Conservation (phyloP, 2,888 invertebrate genomes). For the Hoplodrina ambigua region DNA sequence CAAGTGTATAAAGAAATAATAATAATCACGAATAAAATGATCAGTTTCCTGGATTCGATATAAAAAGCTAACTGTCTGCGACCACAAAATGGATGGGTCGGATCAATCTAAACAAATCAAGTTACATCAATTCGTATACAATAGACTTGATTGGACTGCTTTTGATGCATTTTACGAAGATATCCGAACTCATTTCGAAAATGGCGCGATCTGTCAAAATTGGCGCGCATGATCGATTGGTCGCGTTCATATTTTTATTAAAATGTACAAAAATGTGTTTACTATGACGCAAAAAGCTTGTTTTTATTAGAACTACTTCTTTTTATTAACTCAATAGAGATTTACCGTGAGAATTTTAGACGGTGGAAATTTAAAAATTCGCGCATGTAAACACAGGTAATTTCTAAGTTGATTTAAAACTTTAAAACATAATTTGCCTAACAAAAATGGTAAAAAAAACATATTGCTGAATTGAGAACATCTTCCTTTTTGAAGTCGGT, state of each 20-base stretch:
- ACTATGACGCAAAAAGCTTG: slow-evolving; percentile 33
- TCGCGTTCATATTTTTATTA: slow-evolving; percentile 54
- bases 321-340: slow-evolving; percentile 19
- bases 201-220: slow-evolving; percentile 77
- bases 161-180: slow-evolving; percentile 74
- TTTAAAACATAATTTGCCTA: no score
- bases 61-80: slow-evolving; percentile 65
- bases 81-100: slow-evolving; percentile 79
- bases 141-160: slow-evolving; percentile 80
- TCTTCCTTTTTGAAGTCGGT: no score
- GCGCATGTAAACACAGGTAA: no score
- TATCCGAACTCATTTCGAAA: slow-evolving; percentile 77
- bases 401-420: no score
- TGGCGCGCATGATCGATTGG: slow-evolving; percentile 78
- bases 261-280: slow-evolving; percentile 53
- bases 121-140: slow-evolving; percentile 75
- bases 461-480: no score
- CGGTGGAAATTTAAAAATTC: background rate
- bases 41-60: slow-evolving; percentile 71
- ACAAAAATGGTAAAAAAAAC: no score
- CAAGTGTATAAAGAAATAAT: slow-evolving; percentile 11
- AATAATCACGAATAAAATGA: slow-evolving; percentile 25
- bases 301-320: slow-evolving; percentile 15
- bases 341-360: slow-evolving; percentile 41
- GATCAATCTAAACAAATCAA: slow-evolving; percentile 85